Percentiles rank a stretch among this genome's conserved stretches.
Evolutionary conservation across 2,888 invertebrate species (phyloP).

Genomic region (Acanthosepion esculentum): DNA sequence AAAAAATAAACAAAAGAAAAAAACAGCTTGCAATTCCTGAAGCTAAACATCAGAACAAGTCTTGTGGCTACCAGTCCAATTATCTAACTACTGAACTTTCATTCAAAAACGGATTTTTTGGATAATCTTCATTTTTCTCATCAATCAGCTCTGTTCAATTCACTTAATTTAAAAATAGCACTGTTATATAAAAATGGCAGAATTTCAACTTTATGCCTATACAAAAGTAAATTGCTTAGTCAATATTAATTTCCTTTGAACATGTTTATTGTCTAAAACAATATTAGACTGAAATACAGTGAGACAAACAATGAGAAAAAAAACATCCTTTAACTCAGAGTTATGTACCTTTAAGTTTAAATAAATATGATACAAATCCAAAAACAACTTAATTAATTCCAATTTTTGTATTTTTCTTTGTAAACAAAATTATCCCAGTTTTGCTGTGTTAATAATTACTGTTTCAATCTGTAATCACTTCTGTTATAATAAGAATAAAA

Average conservation of each 20-base stretch:
- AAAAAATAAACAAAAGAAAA: neutral
- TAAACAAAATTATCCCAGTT: neutral
- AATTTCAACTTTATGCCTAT: neutral
- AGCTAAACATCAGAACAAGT: neutral
- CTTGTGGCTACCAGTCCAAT: neutral
- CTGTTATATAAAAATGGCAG: neutral
- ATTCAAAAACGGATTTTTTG: neutral
- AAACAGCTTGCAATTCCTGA: neutral
- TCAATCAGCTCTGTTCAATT: neutral
- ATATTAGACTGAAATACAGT: neutral
- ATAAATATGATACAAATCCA: neutral
- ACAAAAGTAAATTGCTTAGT: neutral
- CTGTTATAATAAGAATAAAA: neutral
- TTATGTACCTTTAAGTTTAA: neutral
- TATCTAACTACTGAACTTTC: neutral
- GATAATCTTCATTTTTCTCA: neutral
- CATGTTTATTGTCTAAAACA: conserved; percentile 33
- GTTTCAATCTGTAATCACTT: neutral
- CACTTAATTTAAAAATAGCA: conserved; percentile 16
- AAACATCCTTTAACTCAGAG: neutral
- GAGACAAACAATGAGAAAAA: neutral
- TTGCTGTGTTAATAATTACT: neutral
- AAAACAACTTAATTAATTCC: neutral
- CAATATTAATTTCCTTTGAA: conserved; percentile 21
- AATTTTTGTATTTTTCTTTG: neutral